A percentile compares a stretch with the other conserved stretches of the same genome.
These are phyloP conservation scores for Ditylenchus dipsaci DNA, from an alignment of 1,140 invertebrate genomes.

Conservation along the genomic window DNA sequence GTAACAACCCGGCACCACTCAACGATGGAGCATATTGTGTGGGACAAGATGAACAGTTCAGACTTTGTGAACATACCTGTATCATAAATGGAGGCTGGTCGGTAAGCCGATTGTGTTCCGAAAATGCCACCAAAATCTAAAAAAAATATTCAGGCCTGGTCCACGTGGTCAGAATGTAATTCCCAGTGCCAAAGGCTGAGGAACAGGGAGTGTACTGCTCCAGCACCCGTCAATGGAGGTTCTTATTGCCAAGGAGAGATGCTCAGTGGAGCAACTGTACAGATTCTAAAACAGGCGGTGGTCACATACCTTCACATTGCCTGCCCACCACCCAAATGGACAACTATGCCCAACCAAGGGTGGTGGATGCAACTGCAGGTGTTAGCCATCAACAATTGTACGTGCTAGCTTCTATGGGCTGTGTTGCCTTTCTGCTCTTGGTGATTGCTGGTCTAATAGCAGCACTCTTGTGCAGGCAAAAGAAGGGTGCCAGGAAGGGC, in stretches of 20 bases:
- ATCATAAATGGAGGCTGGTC: conserved; percentile 49
- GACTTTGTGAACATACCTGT: conserved; percentile 63
- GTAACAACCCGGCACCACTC: conserved; percentile 73
- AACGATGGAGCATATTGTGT: conserved; percentile 77
- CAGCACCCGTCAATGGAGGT: conserved; percentile 74
- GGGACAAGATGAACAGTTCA: conserved; percentile 70
- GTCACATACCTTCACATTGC: not conserved
- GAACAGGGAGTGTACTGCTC: conserved; percentile 73
- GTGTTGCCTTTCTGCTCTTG: conserved; percentile 40
- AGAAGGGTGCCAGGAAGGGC: not conserved
- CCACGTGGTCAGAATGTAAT: conserved; percentile 78
- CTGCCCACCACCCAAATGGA: not conserved
- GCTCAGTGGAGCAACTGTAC: conserved; percentile 68
- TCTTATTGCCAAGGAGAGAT: conserved; percentile 75
- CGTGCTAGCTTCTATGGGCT: conserved; percentile 40
- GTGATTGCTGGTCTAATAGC: conserved; percentile 34
- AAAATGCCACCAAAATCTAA: no score
- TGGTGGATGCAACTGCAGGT: not conserved
- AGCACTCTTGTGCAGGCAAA: conserved; percentile 21
- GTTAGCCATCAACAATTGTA: conserved; percentile 16
- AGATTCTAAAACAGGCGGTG: not conserved
- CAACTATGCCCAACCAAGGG: not conserved
- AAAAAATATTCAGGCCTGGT: not conserved
- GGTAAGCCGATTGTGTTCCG: conserved; percentile 38
- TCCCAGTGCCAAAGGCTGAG: conserved; percentile 65